These are phyloP conservation scores for Pseudococcus viburni DNA, from an alignment of 2,888 invertebrate species.

Conservation along the genomic window DNA sequence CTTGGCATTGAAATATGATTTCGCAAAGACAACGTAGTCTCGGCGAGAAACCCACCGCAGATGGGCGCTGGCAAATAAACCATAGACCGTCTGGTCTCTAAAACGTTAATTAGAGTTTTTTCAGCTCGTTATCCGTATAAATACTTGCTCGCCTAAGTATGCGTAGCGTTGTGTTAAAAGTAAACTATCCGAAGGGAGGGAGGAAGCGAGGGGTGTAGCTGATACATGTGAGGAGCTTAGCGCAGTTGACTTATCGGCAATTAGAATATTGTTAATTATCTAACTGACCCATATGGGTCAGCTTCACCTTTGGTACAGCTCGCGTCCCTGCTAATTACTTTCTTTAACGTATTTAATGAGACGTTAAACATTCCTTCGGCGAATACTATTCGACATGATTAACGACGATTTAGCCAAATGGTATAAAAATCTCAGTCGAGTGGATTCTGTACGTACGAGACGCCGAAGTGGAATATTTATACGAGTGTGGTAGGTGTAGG, in stretches of 20 bases:
- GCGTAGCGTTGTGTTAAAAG: background rate
- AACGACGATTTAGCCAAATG: conserved; percentile 42
- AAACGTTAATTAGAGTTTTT: conserved; percentile 58
- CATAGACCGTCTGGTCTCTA: background rate
- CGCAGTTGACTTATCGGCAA: conserved; percentile 53
- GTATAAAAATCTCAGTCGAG: background rate
- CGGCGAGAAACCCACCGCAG: background rate
- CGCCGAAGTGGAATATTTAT: no score
- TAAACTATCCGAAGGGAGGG: background rate
- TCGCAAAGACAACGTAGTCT: background rate
- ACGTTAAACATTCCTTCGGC: conserved; percentile 58
- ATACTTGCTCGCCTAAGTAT: background rate
- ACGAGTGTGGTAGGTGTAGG: no score
- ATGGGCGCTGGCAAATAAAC: background rate
- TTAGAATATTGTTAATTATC: conserved; percentile 66
- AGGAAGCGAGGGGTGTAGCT: background rate
- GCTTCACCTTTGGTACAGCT: conserved; percentile 43
- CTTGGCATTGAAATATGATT: conserved; percentile 51
- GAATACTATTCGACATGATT: conserved; percentile 31
- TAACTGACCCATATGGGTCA: conserved; percentile 63
- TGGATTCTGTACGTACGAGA: background rate
- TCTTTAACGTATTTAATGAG: conserved; percentile 57
- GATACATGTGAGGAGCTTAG: background rate
- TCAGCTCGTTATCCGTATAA: conserved; percentile 42
- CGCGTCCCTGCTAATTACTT: conserved; percentile 59